phyloP scores from a whole-genome alignment of 2,113 vertebrate species.

The Tretioscincus oriximinensis region DNA sequence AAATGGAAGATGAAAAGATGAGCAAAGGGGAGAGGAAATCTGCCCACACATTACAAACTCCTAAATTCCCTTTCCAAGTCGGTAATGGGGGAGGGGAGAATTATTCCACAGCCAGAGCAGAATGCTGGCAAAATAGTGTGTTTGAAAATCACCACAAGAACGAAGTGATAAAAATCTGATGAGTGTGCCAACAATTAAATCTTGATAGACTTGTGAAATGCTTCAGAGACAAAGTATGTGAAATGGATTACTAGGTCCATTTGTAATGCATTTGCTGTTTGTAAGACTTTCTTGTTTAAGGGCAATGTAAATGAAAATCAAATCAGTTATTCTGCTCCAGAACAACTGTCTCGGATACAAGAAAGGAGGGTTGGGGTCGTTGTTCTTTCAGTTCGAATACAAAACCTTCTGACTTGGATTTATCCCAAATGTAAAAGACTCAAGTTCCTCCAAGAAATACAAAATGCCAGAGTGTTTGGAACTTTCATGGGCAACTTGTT shows the following conservation, averaged over 20 bases:
- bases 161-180: constrained; percentile 50
- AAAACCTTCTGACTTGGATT: constrained; percentile 64
- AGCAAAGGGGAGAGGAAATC: not conserved
- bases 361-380: constrained; percentile 48
- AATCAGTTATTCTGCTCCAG: constrained; percentile 63
- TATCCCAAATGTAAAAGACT: constrained; percentile 64
- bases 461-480: constrained; percentile 47
- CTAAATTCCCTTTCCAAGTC: not conserved
- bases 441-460: constrained; percentile 61
- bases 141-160: constrained; percentile 49
- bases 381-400: constrained; percentile 63
- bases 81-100: too few species aligned
- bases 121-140: not conserved
- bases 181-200: constrained; percentile 60
- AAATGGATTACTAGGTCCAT: constrained; percentile 42
- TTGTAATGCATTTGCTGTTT: constrained; percentile 34
- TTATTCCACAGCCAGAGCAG: not conserved
- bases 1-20: too few species aligned
- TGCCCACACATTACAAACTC: not conserved
- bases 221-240: constrained; percentile 12
- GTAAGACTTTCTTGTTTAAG: constrained; percentile 50
- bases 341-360: constrained; percentile 62
- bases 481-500: constrained; percentile 63
- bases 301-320: constrained; percentile 29
- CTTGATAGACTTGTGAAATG: constrained; percentile 38